phyloP scores from a whole-genome alignment of 2,797 vertebrate species.

The Morelia viridis region DNA sequence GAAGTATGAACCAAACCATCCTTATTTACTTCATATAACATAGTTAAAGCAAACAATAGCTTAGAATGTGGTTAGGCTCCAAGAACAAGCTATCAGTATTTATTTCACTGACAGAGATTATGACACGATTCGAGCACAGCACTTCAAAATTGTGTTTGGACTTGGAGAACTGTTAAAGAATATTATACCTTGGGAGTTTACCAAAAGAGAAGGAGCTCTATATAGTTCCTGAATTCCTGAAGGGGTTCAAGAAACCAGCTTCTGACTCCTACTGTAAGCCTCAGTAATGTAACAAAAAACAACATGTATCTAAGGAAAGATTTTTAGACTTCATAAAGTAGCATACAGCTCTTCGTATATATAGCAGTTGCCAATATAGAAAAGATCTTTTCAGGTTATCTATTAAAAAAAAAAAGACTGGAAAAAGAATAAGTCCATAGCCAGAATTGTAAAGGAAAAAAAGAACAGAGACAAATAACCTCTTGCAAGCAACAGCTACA shows the following conservation, averaged over 20 bases:
- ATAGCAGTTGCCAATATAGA: background rate
- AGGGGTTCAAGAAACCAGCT: background rate
- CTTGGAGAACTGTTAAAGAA: background rate
- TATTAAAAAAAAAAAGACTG: background rate
- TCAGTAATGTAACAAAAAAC: background rate
- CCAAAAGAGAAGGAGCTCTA: background rate
- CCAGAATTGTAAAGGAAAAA: background rate
- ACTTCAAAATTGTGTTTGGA: background rate
- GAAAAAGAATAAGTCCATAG: background rate
- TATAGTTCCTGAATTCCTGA: background rate
- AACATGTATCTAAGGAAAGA: background rate
- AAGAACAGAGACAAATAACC: conserved; percentile 10
- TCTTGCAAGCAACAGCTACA: conserved; percentile 59
- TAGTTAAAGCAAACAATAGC: background rate
- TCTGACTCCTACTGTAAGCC: background rate
- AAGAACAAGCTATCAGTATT: background rate
- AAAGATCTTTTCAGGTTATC: background rate
- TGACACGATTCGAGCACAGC: background rate
- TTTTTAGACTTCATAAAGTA: background rate
- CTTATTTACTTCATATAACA: background rate
- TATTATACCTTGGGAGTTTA: background rate
- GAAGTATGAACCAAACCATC: background rate
- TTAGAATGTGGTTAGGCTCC: background rate
- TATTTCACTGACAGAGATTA: background rate
- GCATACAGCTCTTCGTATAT: background rate